phyloP scores from a whole-genome alignment of 2,113 vertebrate genomes.

The Gymnocephalus cernua region DNA sequence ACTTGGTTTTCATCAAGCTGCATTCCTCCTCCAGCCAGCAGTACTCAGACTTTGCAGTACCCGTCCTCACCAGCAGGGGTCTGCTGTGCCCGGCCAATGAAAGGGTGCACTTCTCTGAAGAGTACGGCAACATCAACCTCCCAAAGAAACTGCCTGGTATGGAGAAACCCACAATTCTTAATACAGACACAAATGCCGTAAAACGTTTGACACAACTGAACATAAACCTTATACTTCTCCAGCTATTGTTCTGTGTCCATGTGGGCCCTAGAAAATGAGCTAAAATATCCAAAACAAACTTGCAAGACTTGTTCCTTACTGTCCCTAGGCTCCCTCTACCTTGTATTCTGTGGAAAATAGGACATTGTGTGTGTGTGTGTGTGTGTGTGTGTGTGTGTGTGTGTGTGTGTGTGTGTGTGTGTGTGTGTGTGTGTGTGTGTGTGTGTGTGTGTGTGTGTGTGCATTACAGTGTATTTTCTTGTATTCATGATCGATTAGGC shows the following conservation, averaged over 20 bases:
- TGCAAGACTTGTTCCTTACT: background rate
- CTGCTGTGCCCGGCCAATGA: slow-evolving; percentile 72
- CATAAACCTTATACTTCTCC: background rate
- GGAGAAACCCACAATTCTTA: background rate
- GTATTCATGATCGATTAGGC: no score
- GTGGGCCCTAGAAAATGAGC: background rate
- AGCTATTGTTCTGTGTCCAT: background rate
- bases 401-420: no score
- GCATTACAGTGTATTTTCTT: no score
- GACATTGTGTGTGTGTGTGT: background rate
- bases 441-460: no score
- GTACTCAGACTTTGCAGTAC: slow-evolving; percentile 69
- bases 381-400: no score
- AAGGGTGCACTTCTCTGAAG: slow-evolving; percentile 82
- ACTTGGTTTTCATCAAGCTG: slow-evolving; percentile 86
- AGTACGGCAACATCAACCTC: slow-evolving; percentile 83
- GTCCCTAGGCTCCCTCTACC: background rate
- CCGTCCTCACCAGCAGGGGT: slow-evolving; percentile 83
- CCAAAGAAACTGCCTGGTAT: slow-evolving; percentile 79
- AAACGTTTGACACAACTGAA: background rate
- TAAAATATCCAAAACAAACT: background rate
- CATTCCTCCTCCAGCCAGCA: slow-evolving; percentile 75
- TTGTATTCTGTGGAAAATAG: background rate
- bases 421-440: no score
- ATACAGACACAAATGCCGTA: background rate